These are phyloP conservation scores for Lasius platythorax DNA, from an alignment of 2,888 invertebrate genomes.

Conservation along the genomic window DNA sequence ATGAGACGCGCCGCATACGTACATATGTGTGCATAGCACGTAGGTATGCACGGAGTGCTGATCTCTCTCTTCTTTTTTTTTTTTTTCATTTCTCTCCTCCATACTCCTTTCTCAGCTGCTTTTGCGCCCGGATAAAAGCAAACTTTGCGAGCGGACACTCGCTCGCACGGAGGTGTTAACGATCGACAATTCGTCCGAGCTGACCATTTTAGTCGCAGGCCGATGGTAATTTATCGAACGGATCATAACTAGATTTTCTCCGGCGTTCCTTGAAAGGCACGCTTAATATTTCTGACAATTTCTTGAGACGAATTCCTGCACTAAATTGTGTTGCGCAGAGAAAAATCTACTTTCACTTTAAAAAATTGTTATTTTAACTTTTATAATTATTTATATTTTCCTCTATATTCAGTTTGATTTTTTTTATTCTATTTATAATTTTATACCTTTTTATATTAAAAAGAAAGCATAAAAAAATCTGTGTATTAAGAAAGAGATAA, in stretches of 20 bases:
- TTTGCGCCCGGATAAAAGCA: constrained; percentile 72
- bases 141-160: constrained; percentile 79
- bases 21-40: constrained; percentile 61
- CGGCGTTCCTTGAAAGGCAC: constrained; percentile 10
- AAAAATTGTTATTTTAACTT: not conserved
- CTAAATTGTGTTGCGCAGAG: not conserved
- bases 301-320: not conserved
- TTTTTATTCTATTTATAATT: not conserved
- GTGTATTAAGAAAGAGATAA: constrained; percentile 16
- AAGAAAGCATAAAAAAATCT: not conserved
- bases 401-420: not conserved
- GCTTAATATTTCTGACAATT: not conserved
- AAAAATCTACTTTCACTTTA: not conserved
- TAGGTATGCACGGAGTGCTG: constrained; percentile 62
- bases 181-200: constrained; percentile 81
- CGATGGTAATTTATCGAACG: constrained; percentile 68
- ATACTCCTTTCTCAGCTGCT: constrained; percentile 34
- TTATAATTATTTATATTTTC: not conserved
- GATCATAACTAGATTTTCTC: constrained; percentile 66
- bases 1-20: constrained; percentile 63
- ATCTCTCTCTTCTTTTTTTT: constrained; percentile 34
- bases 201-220: constrained; percentile 81
- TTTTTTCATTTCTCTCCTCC: constrained; percentile 36
- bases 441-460: not conserved
- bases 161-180: constrained; percentile 82